These are phyloP conservation scores for Cottus gobio DNA, from an alignment of 2,113 vertebrate species.

Conservation along the genomic window DNA sequence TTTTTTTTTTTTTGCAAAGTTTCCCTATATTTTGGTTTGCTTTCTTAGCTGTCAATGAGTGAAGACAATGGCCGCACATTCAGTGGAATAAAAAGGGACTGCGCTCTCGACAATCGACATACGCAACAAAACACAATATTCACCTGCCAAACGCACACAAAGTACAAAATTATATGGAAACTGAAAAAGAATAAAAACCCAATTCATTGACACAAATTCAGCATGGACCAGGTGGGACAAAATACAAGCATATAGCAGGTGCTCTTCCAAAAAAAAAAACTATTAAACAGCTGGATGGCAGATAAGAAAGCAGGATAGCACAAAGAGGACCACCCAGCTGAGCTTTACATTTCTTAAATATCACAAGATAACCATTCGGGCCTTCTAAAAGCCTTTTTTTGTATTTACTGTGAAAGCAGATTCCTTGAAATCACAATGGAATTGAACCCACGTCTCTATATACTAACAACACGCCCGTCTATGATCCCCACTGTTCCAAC, in stretches of 20 bases:
- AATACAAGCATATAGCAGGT: slow-evolving; percentile 42
- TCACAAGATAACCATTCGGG: slow-evolving; percentile 54
- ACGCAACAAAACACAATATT: slow-evolving; percentile 53
- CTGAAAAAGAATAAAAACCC: slow-evolving; percentile 47
- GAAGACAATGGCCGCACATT: slow-evolving; percentile 59
- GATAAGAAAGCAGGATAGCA: slow-evolving; percentile 51
- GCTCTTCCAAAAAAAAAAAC: slow-evolving; percentile 48
- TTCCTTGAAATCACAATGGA: slow-evolving; percentile 55
- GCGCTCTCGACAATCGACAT: slow-evolving; percentile 41
- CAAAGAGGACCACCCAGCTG: slow-evolving; percentile 41
- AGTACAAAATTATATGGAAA: slow-evolving; percentile 56
- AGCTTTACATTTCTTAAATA: slow-evolving; percentile 48
- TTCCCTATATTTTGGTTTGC: slow-evolving; percentile 57
- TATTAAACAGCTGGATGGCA: slow-evolving; percentile 59
- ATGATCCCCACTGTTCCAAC: slow-evolving; percentile 49
- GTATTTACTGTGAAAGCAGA: slow-evolving; percentile 40
- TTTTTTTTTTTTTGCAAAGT: slow-evolving; percentile 59
- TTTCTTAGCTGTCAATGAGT: slow-evolving; percentile 46
- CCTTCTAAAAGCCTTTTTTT: slow-evolving; percentile 51
- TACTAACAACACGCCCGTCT: slow-evolving; percentile 43
- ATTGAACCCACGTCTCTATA: slow-evolving; percentile 46
- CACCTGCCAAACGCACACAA: slow-evolving; percentile 54
- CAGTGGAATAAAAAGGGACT: slow-evolving; percentile 57
- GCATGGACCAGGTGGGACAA: slow-evolving; percentile 35
- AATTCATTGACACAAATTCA: slow-evolving; percentile 52